Evolutionary conservation across 2,113 vertebrate species (phyloP).

Genomic region (Corapipo altera): DNA sequence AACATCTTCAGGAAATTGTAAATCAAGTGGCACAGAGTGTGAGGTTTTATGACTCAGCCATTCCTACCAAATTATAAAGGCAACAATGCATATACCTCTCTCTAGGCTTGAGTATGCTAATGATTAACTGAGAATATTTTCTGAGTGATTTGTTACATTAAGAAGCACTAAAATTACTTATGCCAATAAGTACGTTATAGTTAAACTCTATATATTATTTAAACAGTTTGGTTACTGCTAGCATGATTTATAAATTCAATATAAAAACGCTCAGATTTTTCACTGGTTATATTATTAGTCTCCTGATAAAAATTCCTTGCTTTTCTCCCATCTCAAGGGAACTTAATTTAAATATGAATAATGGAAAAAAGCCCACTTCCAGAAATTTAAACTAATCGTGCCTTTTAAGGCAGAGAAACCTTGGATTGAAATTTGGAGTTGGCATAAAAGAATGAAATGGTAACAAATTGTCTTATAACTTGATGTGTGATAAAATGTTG

Average conservation of each 20-base stretch:
- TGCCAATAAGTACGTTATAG: slow-evolving; percentile 19
- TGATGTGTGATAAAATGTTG: neutral
- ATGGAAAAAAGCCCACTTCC: slow-evolving; percentile 48
- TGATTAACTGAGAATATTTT: slow-evolving; percentile 23
- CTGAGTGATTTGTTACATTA: neutral
- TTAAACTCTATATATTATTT: slow-evolving; percentile 50
- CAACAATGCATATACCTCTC: neutral
- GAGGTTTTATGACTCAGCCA: neutral
- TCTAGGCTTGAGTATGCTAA: neutral
- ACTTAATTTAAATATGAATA: slow-evolving; percentile 76
- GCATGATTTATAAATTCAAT: slow-evolving; percentile 61
- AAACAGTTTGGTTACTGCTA: slow-evolving; percentile 55
- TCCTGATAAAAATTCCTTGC: slow-evolving; percentile 73
- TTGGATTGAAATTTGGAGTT: slow-evolving; percentile 28
- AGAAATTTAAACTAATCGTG: slow-evolving; percentile 59
- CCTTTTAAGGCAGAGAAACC: slow-evolving; percentile 55
- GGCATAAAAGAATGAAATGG: neutral
- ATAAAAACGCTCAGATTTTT: slow-evolving; percentile 67
- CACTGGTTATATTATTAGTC: slow-evolving; percentile 68
- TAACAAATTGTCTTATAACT: neutral
- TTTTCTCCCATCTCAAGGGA: slow-evolving; percentile 74
- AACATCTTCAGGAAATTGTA: neutral
- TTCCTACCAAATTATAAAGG: neutral
- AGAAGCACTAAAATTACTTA: slow-evolving; percentile 40
- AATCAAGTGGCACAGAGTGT: neutral